Evolutionary conservation across 2,888 invertebrate species (phyloP).

Genomic region (Limnephilus rhombicus): DNA sequence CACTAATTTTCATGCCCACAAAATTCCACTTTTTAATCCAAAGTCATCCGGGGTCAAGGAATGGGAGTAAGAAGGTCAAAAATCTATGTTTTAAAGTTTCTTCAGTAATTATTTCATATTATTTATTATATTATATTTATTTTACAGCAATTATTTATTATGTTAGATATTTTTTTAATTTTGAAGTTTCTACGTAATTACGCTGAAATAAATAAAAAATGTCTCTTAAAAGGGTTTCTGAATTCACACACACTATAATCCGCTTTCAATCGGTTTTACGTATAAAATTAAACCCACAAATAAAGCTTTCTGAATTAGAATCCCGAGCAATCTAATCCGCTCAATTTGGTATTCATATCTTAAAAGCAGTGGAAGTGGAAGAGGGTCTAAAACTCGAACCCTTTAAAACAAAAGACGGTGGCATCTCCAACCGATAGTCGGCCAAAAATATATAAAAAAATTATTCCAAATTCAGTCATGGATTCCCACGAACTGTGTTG

Average conservation of each 20-base stretch:
- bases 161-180: background rate
- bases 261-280: background rate
- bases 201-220: background rate
- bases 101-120: no score
- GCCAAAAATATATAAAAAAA: constrained; percentile 15
- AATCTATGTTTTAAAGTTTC: no score
- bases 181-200: background rate
- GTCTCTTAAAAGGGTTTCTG: background rate
- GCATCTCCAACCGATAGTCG: constrained; percentile 10
- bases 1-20: no score
- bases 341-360: background rate
- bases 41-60: no score
- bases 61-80: no score
- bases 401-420: background rate
- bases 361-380: background rate
- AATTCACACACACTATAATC: background rate
- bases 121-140: no score
- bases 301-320: background rate
- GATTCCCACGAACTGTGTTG: constrained; percentile 42
- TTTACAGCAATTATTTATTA: no score
- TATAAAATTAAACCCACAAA: background rate
- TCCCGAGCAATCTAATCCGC: background rate
- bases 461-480: background rate
- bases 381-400: background rate
- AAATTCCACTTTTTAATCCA: no score